phyloP scores from a whole-genome alignment of 2,113 vertebrate species.

The Tor tambroides region DNA sequence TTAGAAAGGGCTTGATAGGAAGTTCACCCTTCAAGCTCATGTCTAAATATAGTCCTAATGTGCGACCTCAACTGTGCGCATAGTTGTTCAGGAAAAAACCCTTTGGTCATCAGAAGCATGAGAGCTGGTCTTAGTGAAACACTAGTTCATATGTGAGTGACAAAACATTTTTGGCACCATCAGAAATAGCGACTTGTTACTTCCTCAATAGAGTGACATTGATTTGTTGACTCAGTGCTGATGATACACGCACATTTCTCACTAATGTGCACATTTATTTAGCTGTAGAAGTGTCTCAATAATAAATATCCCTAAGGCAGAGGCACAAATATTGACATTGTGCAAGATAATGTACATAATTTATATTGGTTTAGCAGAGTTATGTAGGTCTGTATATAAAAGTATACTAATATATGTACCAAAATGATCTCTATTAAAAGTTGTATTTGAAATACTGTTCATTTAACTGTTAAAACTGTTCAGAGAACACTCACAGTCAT shows the following conservation, averaged over 20 bases:
- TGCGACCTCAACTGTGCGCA: background rate
- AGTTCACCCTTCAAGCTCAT: background rate
- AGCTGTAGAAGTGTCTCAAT: background rate
- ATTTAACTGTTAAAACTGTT: background rate
- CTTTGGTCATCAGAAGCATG: conserved; percentile 12
- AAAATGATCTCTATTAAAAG: background rate
- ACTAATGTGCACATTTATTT: background rate
- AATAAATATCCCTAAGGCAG: background rate
- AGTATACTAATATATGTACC: background rate
- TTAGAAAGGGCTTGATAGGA: conserved; percentile 45
- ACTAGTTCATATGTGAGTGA: background rate
- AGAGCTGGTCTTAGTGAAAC: background rate
- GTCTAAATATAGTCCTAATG: conserved; percentile 51
- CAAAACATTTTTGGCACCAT: background rate
- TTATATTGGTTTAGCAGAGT: background rate
- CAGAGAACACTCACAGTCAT: background rate
- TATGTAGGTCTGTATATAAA: background rate
- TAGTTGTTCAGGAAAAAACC: conserved; percentile 27
- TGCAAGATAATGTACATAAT: background rate
- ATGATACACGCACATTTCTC: background rate
- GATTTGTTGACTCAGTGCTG: background rate
- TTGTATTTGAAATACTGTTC: background rate
- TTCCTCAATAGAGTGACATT: background rate
- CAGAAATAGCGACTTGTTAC: background rate
- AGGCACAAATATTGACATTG: background rate